Base-by-base conservation (phyloP, 92 coral and sea anemone species). In the Epizoanthus rinbou region DNA sequence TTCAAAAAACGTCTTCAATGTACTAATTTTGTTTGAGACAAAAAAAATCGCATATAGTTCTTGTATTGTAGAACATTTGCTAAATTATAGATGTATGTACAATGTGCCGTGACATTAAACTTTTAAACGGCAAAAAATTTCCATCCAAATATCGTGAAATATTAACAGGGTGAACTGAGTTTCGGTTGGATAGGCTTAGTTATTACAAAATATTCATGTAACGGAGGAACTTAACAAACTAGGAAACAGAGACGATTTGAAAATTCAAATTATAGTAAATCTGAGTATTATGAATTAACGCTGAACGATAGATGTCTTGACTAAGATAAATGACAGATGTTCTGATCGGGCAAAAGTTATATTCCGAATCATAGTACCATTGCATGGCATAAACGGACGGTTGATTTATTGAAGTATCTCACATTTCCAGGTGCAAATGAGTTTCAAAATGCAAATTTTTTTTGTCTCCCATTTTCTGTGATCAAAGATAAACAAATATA, bases 371-470 rank as follows among this genome's bases (percentile, higher is more conserved):
- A 50, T 10, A 9, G 2, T 50, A 50, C 8, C 54, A 10, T 10
- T 50, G 54, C 15, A 69, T 69, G 53, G 75, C 41, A 9, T 2
- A 23, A 13, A 28, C 71, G 54, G 63, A 43, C 52, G 16, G 16
- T 74, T 74, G 80, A 54, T 54, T 56, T 54, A 74, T 74, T 54
- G 18, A 74, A 47, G 57, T 16, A 13, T 74, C 33, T 22, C 41
- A 74, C 65, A 9, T 58, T 54, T 39, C 82, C 82, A 78, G 82
- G 82, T 78, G 82, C 39, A 62, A 28, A 21, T 18, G 19, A 31
- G 13, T 35, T 69, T 39, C 37, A 45, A 78, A 78, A 78, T 78
- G 82, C 82, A 60, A 78, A 78, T 78, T 62, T 76, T 76, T 50
- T 50, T 50, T 50, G 54, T 39, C 69, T 17, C 23, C 50, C 43